Percentiles rank a stretch among this genome's conserved stretches.
These are phyloP conservation scores for Morphnarchus princeps DNA, from an alignment of 2,113 vertebrate genomes.

Conservation along the genomic window DNA sequence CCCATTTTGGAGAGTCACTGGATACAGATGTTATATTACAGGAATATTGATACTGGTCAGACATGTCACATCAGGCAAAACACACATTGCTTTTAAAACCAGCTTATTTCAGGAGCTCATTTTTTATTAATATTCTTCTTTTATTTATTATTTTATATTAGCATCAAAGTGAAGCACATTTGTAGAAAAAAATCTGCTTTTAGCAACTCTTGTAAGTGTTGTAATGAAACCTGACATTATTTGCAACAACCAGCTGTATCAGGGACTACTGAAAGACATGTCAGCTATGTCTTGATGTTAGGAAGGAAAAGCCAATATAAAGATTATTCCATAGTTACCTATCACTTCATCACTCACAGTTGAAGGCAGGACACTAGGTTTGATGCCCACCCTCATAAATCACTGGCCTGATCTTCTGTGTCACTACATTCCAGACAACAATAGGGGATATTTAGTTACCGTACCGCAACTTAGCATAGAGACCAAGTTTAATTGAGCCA, in stretches of 20 bases:
- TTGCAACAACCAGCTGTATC: background rate
- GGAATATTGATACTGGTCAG: background rate
- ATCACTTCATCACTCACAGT: background rate
- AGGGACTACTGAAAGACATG: background rate
- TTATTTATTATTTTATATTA: background rate
- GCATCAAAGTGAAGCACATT: background rate
- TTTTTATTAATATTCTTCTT: background rate
- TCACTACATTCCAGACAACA: background rate
- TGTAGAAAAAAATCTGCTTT: background rate
- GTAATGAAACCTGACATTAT: background rate
- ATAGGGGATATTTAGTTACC: background rate
- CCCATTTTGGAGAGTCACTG: background rate
- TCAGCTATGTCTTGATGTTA: background rate
- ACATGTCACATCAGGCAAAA: background rate
- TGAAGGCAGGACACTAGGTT: background rate
- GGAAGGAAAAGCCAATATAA: background rate
- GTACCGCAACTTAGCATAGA: background rate
- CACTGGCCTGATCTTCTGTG: background rate
- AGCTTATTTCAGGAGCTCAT: background rate
- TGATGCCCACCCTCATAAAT: background rate
- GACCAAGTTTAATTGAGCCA: background rate
- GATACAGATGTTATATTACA: background rate
- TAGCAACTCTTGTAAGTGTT: background rate
- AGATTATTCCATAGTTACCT: background rate
- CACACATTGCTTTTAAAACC: background rate